These are phyloP conservation scores for Sylvia borin DNA, from an alignment of 2,797 vertebrate genomes.

Conservation along the genomic window DNA sequence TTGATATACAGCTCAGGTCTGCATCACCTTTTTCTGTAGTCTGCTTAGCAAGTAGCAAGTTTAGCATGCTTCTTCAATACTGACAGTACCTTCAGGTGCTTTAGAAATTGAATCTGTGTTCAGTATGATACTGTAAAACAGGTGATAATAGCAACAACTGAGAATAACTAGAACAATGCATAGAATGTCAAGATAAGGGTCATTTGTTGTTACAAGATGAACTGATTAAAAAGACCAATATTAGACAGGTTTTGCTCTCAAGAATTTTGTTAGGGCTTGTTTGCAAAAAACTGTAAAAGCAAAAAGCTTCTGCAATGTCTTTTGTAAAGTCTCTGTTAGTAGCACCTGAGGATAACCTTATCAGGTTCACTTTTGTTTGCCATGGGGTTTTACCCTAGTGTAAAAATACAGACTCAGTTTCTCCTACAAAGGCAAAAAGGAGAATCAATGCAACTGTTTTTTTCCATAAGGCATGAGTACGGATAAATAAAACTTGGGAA, in stretches of 20 bases:
- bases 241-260: constrained; percentile 37
- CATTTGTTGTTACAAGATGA: constrained; percentile 39
- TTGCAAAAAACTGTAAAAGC: constrained; percentile 48
- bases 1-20: constrained; percentile 18
- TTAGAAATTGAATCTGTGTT: constrained; percentile 61
- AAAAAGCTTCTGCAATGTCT: constrained; percentile 36
- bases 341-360: constrained; percentile 53
- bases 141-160: constrained; percentile 42
- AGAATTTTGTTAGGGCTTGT: constrained; percentile 39
- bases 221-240: constrained; percentile 47
- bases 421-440: neutral
- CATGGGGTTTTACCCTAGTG: neutral
- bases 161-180: constrained; percentile 53
- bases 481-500: neutral
- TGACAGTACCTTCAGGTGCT: constrained; percentile 41
- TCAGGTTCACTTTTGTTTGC: neutral
- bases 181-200: constrained; percentile 53
- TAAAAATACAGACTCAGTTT: neutral
- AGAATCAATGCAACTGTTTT: neutral
- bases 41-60: neutral
- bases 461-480: neutral
- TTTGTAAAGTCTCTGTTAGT: constrained; percentile 63
- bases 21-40: neutral
- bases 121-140: constrained; percentile 44
- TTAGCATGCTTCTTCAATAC: constrained; percentile 33